Base-by-base conservation (phyloP, 2,113 vertebrate genomes). In the Nothobranchius furzeri region DNA sequence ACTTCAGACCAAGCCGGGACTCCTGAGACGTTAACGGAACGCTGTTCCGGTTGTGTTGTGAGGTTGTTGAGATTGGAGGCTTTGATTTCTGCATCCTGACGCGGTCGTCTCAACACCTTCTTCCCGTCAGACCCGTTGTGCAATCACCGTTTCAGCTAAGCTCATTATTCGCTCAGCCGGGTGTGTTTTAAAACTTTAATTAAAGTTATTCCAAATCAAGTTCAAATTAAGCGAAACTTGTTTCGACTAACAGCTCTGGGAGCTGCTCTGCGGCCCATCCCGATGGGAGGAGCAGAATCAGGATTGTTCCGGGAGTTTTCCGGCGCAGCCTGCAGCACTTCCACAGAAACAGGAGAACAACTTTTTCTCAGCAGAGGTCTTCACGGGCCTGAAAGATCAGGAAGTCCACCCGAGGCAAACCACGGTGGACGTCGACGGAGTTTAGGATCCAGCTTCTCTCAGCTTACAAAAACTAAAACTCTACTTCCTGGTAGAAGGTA, bases 1-100 rank as follows among this genome's bases (percentile, higher is more conserved):
- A 3, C 30, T 30, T 30, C 30, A 15, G 36, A 17, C 60, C 60
- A 53, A 71, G 68, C 52, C 73, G 45, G 58, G 65, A 20, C 59
- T 70, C 64, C 58, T 36, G 49, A 54, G 17, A 36, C 4, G 3
- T 68, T 68, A 47, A 53, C 35, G 12, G 64, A 69, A 52, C 3
- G 42, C 12, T 12, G 46, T 17, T 42, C n/a, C 51, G 37, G 35
- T 57, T 20, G 1, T 48, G 25, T 24, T 20, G 49, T 11, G 15
- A 17, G 46, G 9, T 11, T 45, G 9, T 11, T 45, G 12, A 13
- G 57, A 9, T 37, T 6, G 37, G 72, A 54, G 67, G 40, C 1
- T 24, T 51, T 35, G 65, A 46, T 60, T 36, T 47, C 43, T 8
- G 30, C 52, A 14, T 42, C 61, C 46, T 14, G n/a, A 45, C 15